Conservation (phyloP, 2,797 vertebrate genomes). For the Buceros bicornis region DNA sequence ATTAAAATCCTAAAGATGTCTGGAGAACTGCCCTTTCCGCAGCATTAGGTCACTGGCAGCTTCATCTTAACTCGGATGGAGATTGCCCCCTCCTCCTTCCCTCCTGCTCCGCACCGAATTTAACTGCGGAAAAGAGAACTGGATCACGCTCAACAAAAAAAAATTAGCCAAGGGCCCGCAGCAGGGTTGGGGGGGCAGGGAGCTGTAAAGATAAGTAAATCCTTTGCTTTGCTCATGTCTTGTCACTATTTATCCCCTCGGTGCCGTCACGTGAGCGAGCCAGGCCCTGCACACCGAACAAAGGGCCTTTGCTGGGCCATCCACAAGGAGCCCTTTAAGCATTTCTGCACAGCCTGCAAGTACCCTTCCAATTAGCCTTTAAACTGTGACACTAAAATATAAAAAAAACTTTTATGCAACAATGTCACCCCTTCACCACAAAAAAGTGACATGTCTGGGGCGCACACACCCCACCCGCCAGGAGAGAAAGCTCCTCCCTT, state of each 20-base stretch:
- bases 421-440: not conserved
- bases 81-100: not conserved
- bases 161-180: not conserved
- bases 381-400: slow-evolving; percentile 26
- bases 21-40: slow-evolving; percentile 37
- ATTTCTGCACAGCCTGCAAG: slow-evolving; percentile 24
- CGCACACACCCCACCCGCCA: rapidly evolving
- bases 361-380: slow-evolving; percentile 37
- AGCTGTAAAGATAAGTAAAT: not conserved
- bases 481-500: not conserved
- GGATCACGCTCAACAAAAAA: not conserved
- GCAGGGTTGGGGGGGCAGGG: not conserved
- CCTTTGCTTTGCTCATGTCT: not conserved
- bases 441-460: not conserved
- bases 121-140: not conserved
- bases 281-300: slow-evolving; percentile 40
- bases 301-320: slow-evolving; percentile 68
- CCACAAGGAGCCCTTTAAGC: slow-evolving; percentile 75
- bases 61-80: not conserved
- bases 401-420: not conserved
- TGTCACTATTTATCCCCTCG: slow-evolving; percentile 16
- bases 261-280: slow-evolving; percentile 43
- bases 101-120: rapidly evolving
- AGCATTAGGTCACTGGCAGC: slow-evolving; percentile 10
- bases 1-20: slow-evolving; percentile 30